A percentile compares a stretch with the other conserved stretches of the same genome.
Evolutionary conservation across 2,797 vertebrate genomes (phyloP).

Genomic region (Lepus townsendii): DNA sequence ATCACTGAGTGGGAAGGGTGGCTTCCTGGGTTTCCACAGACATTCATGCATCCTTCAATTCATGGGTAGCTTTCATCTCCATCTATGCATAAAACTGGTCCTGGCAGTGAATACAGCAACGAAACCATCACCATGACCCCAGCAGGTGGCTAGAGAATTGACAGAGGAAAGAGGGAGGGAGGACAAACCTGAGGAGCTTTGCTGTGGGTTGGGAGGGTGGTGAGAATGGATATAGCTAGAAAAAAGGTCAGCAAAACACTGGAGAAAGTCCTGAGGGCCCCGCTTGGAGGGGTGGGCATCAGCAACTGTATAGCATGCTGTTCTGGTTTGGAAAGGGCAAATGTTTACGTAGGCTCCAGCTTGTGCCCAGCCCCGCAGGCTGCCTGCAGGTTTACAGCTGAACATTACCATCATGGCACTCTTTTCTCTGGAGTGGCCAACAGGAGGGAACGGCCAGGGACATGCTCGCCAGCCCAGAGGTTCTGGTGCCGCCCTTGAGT

Average conservation of each 20-base stretch:
- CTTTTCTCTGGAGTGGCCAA: slow-evolving; percentile 54
- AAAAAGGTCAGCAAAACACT: slow-evolving; percentile 44
- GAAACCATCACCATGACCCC: neutral
- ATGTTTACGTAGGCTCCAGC: slow-evolving; percentile 70
- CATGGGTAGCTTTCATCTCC: neutral
- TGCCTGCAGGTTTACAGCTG: slow-evolving; percentile 77
- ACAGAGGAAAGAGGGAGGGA: neutral
- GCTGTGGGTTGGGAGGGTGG: fast-evolving
- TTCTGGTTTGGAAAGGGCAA: slow-evolving; percentile 46
- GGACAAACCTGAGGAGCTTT: neutral
- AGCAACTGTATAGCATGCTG: fast-evolving
- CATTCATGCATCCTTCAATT: neutral
- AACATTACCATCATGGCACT: slow-evolving; percentile 62
- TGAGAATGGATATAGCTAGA: neutral
- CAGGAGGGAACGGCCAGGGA: slow-evolving; percentile 56
- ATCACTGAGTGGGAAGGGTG: neutral
- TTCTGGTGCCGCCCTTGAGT: slow-evolving; percentile 73
- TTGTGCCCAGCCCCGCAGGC: slow-evolving; percentile 66
- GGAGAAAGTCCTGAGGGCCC: neutral
- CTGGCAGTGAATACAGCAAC: neutral
- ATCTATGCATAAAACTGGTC: slow-evolving; percentile 13
- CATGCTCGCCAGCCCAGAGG: slow-evolving; percentile 66
- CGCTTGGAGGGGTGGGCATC: slow-evolving; percentile 4
- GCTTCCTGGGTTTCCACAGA: neutral
- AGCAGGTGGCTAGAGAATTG: slow-evolving; percentile 57